A percentile compares a stretch with the other conserved stretches of the same genome.
These are phyloP conservation scores for Rhagonycha lutea DNA, from an alignment of 2,888 invertebrate genomes.

Conservation along the genomic window DNA sequence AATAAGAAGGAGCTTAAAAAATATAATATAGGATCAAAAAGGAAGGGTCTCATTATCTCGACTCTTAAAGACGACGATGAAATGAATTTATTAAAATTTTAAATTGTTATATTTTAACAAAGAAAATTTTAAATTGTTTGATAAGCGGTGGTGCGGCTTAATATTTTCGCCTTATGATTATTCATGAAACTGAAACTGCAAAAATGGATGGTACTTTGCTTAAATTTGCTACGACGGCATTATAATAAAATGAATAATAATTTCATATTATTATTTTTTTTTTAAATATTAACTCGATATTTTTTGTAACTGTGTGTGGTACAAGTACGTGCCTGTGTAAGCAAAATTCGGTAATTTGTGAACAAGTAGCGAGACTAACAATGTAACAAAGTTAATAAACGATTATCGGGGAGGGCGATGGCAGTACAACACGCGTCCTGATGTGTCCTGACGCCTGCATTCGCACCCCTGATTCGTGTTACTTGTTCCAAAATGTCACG, in stretches of 20 bases:
- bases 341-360: conserved; percentile 49
- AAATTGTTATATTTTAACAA: background rate
- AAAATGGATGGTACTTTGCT: conserved; percentile 19
- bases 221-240: conserved; percentile 10
- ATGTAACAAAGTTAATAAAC: conserved; percentile 55
- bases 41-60: conserved; percentile 5
- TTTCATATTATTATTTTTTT: background rate
- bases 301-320: conserved; percentile 39
- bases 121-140: background rate
- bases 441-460: conserved; percentile 36
- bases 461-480: conserved; percentile 31
- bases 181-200: conserved; percentile 23
- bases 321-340: conserved; percentile 49
- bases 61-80: background rate
- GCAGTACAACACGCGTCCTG: conserved; percentile 42
- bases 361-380: conserved; percentile 53
- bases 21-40: conserved; percentile 31
- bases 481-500: conserved; percentile 37
- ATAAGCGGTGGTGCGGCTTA: background rate
- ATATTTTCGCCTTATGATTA: conserved; percentile 15
- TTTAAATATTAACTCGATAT: background rate
- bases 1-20: conserved; percentile 29
- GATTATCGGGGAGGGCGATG: conserved; percentile 35
- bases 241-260: background rate
- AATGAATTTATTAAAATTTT: conserved; percentile 11